Conservation (phyloP, 2,113 vertebrate genomes). For the Baryphthengus martii region DNA sequence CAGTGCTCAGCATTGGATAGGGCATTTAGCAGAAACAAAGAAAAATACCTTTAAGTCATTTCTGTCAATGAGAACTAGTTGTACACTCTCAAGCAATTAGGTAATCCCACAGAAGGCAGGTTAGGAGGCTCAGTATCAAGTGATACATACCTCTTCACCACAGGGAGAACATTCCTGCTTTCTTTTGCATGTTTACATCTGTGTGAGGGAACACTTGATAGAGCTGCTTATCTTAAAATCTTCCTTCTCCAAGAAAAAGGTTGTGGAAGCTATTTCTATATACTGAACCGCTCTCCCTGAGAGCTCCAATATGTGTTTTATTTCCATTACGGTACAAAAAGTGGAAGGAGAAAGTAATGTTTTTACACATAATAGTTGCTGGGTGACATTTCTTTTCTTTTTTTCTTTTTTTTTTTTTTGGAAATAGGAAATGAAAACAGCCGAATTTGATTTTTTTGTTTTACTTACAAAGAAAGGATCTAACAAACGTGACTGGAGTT, state of each 20-base stretch:
- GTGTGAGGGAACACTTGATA: not conserved
- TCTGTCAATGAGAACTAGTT: not conserved
- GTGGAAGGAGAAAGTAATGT: not conserved
- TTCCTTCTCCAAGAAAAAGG: not conserved
- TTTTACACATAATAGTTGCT: not conserved
- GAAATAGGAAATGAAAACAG: not conserved
- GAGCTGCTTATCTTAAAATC: not conserved
- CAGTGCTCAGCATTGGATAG: rapidly evolving
- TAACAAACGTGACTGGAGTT: not conserved
- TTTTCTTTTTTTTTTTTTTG: not conserved
- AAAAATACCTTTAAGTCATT: not conserved
- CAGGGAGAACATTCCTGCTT: not conserved
- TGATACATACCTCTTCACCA: not conserved
- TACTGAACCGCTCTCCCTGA: not conserved
- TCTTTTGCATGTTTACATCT: not conserved
- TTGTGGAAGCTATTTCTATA: not conserved
- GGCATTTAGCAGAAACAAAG: rapidly evolving
- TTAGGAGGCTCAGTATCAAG: not conserved
- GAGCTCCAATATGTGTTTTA: not conserved
- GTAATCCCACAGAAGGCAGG: not conserved
- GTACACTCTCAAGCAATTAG: not conserved
- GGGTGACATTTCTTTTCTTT: not conserved
- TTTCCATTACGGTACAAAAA: not conserved
- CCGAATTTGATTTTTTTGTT: not conserved
- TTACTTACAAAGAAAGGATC: not conserved